Base-by-base conservation (phyloP, 2,113 vertebrate species). In the Laticauda laticaudata region DNA sequence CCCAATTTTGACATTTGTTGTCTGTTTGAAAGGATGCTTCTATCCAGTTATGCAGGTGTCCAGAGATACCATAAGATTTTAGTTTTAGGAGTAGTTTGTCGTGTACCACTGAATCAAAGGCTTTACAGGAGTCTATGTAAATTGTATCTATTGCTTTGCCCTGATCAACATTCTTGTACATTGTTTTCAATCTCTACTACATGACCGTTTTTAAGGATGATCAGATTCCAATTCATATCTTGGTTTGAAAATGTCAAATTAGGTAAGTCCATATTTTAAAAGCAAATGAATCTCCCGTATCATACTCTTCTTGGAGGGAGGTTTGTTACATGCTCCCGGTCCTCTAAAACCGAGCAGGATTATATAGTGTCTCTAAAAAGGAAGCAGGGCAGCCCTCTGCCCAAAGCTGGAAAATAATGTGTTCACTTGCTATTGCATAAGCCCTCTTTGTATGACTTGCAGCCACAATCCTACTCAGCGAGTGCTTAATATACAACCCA, bases 361-460 rank as follows among this genome's bases (percentile, higher is more conserved):
- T 91, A 29, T 8, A 39, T 14, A 18, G 15, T 26, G 45, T 57
- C 75, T 91, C 75, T 23, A n/a, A 59, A 90, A 59, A 12, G 56
- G 39, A 89, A 61, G 12, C 9, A 24, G 20, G 5, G 18, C 57
- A 45, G 56, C 88, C 34, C 34, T 53, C 57, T 53, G 11, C 45
- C 43, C 39, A 39, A 45, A 86, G 88, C 92, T 90, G 87, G 93
- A 10, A 2, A 91, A 90, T 59, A 0, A 81, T 91, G 6, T 15
- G 64, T 0, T 45, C 48, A 43, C 95, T 48, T 96, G 96, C 93
- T 94, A 96, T 96, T 95, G 95, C 93, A 96, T 95, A 93, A 93
- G 81, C 92, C 96, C 96, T 94, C 93, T 95, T 94, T 95, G 89
- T 94, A 95, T 0, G 3, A 39, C 23, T 75, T 3, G 20, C 59